A percentile compares a stretch with the other conserved stretches of the same genome.
phyloP scores from a whole-genome alignment of 2,797 vertebrate species.

The Neosilurus hyrtlii region DNA sequence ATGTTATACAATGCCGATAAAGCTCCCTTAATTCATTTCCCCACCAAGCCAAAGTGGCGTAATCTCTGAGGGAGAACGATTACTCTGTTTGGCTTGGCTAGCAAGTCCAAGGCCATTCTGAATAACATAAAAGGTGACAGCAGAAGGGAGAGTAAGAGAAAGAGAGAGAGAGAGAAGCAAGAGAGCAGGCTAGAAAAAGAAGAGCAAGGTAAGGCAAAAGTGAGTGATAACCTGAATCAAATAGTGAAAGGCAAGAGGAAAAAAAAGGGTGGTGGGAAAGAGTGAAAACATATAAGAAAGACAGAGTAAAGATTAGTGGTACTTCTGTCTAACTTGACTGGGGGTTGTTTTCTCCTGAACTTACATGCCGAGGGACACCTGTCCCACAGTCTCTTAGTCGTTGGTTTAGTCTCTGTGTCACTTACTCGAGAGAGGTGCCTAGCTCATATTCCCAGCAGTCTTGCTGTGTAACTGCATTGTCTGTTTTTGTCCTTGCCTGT shows the following conservation, averaged over 20 bases:
- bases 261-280: conserved; percentile 11
- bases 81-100: conserved; percentile 58
- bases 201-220: conserved; percentile 3
- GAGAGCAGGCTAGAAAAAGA: conserved; percentile 18
- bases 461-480: conserved; percentile 53
- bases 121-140: conserved; percentile 37
- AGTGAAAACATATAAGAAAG: neutral
- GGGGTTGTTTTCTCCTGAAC: conserved; percentile 64
- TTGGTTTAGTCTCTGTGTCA: conserved; percentile 18
- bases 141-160: conserved; percentile 14
- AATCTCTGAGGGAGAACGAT: conserved; percentile 44
- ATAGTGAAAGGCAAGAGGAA: conserved; percentile 13
- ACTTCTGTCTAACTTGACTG: conserved; percentile 44
- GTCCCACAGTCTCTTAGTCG: neutral
- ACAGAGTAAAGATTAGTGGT: conserved; percentile 16
- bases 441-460: conserved; percentile 41
- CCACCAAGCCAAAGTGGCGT: conserved; percentile 43
- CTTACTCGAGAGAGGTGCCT: conserved; percentile 27
- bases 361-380: conserved; percentile 45
- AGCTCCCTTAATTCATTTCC: conserved; percentile 37
- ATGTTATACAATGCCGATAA: conserved; percentile 56
- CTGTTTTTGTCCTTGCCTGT: conserved; percentile 44
- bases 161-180: neutral
- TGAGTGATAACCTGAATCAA: neutral
- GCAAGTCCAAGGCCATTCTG: conserved; percentile 66